These are phyloP conservation scores for Pelvicachromis taeniatus DNA, from an alignment of 2,113 vertebrate species.

Conservation along the genomic window DNA sequence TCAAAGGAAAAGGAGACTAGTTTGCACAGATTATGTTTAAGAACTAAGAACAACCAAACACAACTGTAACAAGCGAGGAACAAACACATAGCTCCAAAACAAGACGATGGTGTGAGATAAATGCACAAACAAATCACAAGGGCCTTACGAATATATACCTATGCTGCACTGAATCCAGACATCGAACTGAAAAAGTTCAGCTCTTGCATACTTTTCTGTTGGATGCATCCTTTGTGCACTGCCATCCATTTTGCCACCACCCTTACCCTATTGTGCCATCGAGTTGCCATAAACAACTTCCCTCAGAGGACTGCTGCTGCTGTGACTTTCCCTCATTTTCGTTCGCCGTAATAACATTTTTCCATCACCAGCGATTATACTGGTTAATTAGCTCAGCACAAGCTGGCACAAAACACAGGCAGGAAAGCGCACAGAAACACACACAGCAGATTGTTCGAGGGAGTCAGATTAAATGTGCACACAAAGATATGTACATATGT, in stretches of 20 bases:
- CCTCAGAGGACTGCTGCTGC: constrained; percentile 51
- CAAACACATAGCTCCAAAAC: not conserved
- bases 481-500: not conserved
- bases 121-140: not conserved
- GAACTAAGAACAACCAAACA: not conserved
- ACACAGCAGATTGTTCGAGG: not conserved
- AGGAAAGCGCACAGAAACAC: not conserved
- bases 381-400: constrained; percentile 50
- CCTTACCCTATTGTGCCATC: constrained; percentile 7
- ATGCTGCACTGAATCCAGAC: not conserved
- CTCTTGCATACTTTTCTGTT: not conserved
- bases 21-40: not conserved
- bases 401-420: not conserved
- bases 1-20: not conserved
- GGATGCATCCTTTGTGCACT: not conserved
- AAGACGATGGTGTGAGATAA: not conserved
- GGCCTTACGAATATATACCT: not conserved
- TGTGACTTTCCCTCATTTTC: constrained; percentile 24
- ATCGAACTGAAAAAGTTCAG: not conserved
- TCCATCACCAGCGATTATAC: constrained; percentile 56
- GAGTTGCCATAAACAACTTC: constrained; percentile 51
- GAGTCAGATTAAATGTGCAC: not conserved
- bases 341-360: constrained; percentile 50
- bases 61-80: not conserved
- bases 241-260: not conserved